Evolutionary conservation across 2,888 invertebrate species (phyloP).

Genomic region (Bursaphelenchus okinawaensis): DNA sequence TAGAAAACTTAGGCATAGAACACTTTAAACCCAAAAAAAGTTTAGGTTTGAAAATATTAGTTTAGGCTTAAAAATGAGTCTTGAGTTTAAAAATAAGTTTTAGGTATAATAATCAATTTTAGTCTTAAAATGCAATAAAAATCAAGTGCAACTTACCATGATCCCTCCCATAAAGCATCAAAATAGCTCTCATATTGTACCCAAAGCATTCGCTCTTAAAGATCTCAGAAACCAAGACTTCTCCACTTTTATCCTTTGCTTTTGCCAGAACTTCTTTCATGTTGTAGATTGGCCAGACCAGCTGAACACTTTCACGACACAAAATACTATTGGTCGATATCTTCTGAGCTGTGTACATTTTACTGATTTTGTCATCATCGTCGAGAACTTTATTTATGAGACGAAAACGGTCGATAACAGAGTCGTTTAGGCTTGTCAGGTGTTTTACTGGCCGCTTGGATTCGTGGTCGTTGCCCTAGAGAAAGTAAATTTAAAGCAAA

Average conservation of each 20-base stretch:
- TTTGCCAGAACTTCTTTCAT: constrained; percentile 7
- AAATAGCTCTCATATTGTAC: constrained; percentile 18
- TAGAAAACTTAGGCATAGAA: too few species aligned
- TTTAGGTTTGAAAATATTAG: too few species aligned
- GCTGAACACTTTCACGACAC: constrained; percentile 7
- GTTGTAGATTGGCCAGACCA: constrained; percentile 15
- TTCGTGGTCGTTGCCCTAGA: constrained; percentile 16
- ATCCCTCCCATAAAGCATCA: constrained; percentile 19
- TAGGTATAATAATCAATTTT: too few species aligned
- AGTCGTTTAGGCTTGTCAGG: constrained; percentile 17
- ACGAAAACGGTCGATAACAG: background rate
- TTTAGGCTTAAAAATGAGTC: too few species aligned
- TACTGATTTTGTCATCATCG: constrained; percentile 12
- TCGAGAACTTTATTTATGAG: constrained; percentile 5
- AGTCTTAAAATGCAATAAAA: too few species aligned
- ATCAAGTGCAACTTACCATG: constrained; percentile 10
- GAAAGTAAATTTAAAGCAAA: too few species aligned
- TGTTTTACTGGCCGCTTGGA: constrained; percentile 22
- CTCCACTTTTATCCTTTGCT: constrained; percentile 11
- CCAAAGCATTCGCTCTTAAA: constrained; percentile 17
- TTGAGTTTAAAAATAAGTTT: too few species aligned
- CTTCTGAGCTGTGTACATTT: background rate
- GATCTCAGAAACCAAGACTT: constrained; percentile 11
- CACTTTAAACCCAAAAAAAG: too few species aligned
- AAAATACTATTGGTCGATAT: constrained; percentile 14